Evolutionary conservation across 2,113 vertebrate species (phyloP).

Genomic region (Macquaria ambigua): DNA sequence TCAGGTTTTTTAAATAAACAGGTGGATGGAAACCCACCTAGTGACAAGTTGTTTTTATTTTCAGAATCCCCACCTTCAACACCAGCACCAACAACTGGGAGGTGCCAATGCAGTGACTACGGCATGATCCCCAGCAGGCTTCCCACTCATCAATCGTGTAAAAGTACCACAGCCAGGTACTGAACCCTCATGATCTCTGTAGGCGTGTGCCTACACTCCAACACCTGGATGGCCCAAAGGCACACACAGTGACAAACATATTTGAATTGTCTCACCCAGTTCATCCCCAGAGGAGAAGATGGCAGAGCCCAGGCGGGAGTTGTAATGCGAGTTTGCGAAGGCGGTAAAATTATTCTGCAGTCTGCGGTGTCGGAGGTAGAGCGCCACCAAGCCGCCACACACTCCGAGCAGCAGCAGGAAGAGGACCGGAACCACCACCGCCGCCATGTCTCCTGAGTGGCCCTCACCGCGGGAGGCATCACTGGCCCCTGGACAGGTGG

Average conservation of each 20-base stretch:
- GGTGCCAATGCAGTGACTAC: not conserved
- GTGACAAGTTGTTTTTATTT: not conserved
- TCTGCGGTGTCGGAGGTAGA: constrained; percentile 92
- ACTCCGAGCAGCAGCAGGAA: constrained; percentile 93
- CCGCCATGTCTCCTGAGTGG: constrained; percentile 88
- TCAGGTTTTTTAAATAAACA: too few relatives aligned
- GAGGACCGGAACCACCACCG: constrained; percentile 93
- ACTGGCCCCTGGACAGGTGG: constrained; percentile 62
- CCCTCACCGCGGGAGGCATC: constrained; percentile 52
- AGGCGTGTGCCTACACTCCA: not conserved
- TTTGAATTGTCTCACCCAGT: constrained; percentile 84
- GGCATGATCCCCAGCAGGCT: not conserved
- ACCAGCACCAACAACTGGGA: not conserved
- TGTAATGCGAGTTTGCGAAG: constrained; percentile 98
- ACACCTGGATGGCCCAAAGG: not conserved
- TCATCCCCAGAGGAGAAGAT: constrained; percentile 98
- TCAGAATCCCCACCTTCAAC: not conserved
- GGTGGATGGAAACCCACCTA: too few relatives aligned
- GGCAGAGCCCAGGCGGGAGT: constrained; percentile 94
- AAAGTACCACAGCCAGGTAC: not conserved
- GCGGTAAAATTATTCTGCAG: constrained; percentile 96
- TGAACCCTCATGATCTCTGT: not conserved
- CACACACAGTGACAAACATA: not conserved
- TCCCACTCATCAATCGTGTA: not conserved
- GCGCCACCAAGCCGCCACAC: constrained; percentile 87